Conservation (phyloP, 2,888 invertebrate species). For the Anthophora plumipes region DNA sequence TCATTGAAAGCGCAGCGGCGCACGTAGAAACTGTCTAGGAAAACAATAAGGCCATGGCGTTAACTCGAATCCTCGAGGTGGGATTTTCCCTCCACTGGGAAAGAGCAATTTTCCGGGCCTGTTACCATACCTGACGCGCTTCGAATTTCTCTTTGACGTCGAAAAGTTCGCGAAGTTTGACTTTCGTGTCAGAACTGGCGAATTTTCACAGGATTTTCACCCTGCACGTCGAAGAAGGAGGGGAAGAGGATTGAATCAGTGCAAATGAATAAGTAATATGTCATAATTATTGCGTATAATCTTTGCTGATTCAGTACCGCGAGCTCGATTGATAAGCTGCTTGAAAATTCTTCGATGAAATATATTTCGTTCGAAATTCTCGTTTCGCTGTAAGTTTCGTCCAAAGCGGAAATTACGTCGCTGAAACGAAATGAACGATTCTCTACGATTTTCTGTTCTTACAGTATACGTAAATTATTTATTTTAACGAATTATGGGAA, state of each 20-base stretch:
- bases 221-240: too few species aligned
- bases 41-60: slow-evolving; percentile 28
- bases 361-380: too few species aligned
- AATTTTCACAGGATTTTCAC: slow-evolving; percentile 2
- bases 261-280: not conserved
- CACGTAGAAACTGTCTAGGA: slow-evolving; percentile 7
- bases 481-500: too few species aligned
- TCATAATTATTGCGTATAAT: not conserved
- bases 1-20: not conserved
- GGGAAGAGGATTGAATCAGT: not conserved
- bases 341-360: too few species aligned
- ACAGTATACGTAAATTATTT: too few species aligned
- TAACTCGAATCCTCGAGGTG: slow-evolving; percentile 6
- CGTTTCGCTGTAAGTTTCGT: too few species aligned
- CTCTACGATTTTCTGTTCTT: too few species aligned
- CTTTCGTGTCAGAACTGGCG: not conserved
- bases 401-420: too few species aligned
- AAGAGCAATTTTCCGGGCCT: slow-evolving; percentile 40
- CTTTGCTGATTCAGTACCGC: too few species aligned
- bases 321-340: too few species aligned
- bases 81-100: not conserved
- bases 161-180: not conserved
- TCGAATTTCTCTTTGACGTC: slow-evolving; percentile 25
- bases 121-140: not conserved
- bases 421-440: too few species aligned